phyloP scores from a whole-genome alignment of 2,888 invertebrate species.

The Lithophane semibrunnea region DNA sequence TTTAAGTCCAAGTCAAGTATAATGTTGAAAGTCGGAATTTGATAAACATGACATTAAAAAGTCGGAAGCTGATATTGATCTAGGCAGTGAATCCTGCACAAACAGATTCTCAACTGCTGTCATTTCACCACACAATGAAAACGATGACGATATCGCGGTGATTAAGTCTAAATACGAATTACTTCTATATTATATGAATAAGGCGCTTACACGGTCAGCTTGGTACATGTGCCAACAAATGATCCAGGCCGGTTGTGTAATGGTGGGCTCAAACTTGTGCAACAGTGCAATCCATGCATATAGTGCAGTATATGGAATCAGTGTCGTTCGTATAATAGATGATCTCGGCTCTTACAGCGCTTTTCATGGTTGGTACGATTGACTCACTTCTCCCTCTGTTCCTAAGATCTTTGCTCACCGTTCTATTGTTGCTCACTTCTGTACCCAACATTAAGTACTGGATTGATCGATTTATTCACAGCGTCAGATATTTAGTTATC shows the following conservation, averaged over 20 bases:
- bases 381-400: not conserved
- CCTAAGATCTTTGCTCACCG: not conserved
- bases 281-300: conserved; percentile 6
- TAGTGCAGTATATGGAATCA: conserved; percentile 1
- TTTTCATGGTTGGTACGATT: not conserved
- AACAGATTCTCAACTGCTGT: not conserved
- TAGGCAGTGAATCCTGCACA: not conserved
- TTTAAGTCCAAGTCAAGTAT: not conserved
- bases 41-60: too few species aligned
- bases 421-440: not conserved
- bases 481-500: not conserved
- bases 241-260: conserved; percentile 14
- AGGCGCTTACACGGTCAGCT: conserved; percentile 9
- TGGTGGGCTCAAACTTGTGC: conserved; percentile 9
- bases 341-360: not conserved
- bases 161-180: conserved; percentile 14
- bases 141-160: conserved; percentile 11
- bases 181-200: conserved; percentile 22
- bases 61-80: not conserved
- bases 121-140: conserved; percentile 1
- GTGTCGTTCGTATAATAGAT: not conserved
- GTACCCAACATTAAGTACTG: too few species aligned
- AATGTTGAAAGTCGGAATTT: not conserved
- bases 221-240: not conserved
- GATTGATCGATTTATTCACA: not conserved